These are phyloP conservation scores for Acanthosepion pharaonis DNA, from an alignment of 2,888 invertebrate species.

Conservation along the genomic window DNA sequence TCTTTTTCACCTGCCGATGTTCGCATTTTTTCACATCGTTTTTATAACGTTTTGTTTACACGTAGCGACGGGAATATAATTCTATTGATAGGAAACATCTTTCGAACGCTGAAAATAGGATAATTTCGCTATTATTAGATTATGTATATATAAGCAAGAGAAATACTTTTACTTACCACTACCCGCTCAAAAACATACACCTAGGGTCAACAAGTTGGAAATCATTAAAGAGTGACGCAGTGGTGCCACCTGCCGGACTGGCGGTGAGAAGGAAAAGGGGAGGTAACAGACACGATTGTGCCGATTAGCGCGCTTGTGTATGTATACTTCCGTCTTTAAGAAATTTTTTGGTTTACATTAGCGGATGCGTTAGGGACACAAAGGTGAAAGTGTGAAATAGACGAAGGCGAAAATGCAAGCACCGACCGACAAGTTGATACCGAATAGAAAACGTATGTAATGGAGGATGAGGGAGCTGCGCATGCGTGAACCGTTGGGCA, in stretches of 20 bases:
- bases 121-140: neutral
- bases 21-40: no score
- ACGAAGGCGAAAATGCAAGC: neutral
- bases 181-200: neutral
- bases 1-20: neutral
- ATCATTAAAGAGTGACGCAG: neutral
- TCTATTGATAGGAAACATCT: conserved; percentile 23
- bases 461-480: neutral
- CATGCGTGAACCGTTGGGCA: neutral
- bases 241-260: conserved; percentile 23
- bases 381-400: neutral
- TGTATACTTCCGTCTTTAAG: neutral
- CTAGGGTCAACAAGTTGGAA: conserved; percentile 33
- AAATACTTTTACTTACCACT: neutral
- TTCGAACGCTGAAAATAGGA: neutral
- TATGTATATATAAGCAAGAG: neutral
- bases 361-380: neutral
- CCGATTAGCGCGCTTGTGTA: neutral
- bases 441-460: neutral
- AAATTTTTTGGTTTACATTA: neutral
- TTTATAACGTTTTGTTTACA: neutral
- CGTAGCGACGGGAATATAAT: neutral
- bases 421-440: neutral
- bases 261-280: neutral
- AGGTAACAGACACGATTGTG: neutral